Evolutionary conservation across 2,888 invertebrate genomes (phyloP), one percentile per base, ranked within the genome.

Genomic region (Melipona beecheii): DNA sequence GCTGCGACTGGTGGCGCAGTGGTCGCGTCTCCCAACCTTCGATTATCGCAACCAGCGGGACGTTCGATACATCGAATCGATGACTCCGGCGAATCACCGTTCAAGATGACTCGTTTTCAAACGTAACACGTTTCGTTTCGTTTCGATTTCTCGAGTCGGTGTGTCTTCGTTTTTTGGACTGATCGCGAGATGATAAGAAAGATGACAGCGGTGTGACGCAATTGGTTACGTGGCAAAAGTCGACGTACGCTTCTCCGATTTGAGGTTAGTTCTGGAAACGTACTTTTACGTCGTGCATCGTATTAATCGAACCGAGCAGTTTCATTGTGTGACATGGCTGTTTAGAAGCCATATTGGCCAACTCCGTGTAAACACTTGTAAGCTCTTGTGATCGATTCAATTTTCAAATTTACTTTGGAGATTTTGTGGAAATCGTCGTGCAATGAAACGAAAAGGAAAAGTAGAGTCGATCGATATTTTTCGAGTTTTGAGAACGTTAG

Each of bases 11-110:
- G 27, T 70, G 52, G 50, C 71, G 71, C 58, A 76, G 65, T 65
- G 49, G 11, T 27, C 54, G 66, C 65, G 24, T 24, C 62, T 19
- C 4, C 43, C 31, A 50, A 50, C 21, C 19, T 19, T 11, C 49
- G 24, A 73, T 62, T 60, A 60, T 27, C 60, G 27, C 60, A 60
- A 60, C 9, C 27, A 15, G 5, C 72, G 15, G 21, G 4, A 27
- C 19, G 31, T 6, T 31, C 73, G 62, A 73, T 73, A 64, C 36
- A 73, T 73, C 73, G 66, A 72, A 72, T 54, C 54, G 66, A 56
- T 54, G 17, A 4, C 31, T 43, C 17, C n/a, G 15, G 15, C 43
- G n/a, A 43, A 43, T 43, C 31, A 27, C 27, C 64, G 21, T 11
- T 21, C 36, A 21, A 15, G 56, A 58, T 13, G 13, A 4, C 31